Evolutionary conservation across 2,888 invertebrate species (phyloP).

Genomic region (Drosophila acutilabella): DNA sequence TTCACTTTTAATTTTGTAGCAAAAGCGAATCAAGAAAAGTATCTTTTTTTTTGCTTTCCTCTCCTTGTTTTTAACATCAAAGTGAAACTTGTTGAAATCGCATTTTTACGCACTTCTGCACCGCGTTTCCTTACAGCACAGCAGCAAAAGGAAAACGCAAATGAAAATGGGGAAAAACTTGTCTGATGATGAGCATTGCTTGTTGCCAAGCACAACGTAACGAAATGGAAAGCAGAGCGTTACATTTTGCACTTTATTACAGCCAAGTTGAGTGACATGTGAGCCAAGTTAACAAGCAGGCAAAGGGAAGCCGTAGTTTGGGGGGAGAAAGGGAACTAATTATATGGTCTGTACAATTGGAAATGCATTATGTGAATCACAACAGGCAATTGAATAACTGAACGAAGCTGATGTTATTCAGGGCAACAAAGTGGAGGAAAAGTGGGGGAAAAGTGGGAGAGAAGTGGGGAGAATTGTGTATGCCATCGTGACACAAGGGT

Average conservation of each 20-base stretch:
- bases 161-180: slow-evolving; percentile 1
- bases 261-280: slow-evolving; percentile 5
- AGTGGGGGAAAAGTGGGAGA: not conserved
- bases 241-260: slow-evolving; percentile 53
- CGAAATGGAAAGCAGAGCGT: slow-evolving; percentile 54
- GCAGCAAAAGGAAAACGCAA: not conserved
- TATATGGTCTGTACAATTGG: slow-evolving; percentile 37
- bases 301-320: slow-evolving; percentile 49
- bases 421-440: not conserved
- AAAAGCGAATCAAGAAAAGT: slow-evolving; percentile 11
- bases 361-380: slow-evolving; percentile 51
- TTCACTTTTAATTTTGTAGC: slow-evolving; percentile 76
- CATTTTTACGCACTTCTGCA: slow-evolving; percentile 80
- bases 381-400: slow-evolving; percentile 17
- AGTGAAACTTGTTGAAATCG: slow-evolving; percentile 81
- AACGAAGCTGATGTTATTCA: slow-evolving; percentile 30
- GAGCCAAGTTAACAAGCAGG: not conserved
- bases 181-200: slow-evolving; percentile 55
- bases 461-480: slow-evolving; percentile 17
- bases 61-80: slow-evolving; percentile 65
- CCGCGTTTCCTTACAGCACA: slow-evolving; percentile 43
- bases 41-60: not conserved
- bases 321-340: slow-evolving; percentile 25
- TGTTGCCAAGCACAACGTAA: slow-evolving; percentile 61
- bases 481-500: not conserved